Evolutionary conservation across 2,113 vertebrate genomes (phyloP).

Genomic region (Pheucticus melanocephalus): DNA sequence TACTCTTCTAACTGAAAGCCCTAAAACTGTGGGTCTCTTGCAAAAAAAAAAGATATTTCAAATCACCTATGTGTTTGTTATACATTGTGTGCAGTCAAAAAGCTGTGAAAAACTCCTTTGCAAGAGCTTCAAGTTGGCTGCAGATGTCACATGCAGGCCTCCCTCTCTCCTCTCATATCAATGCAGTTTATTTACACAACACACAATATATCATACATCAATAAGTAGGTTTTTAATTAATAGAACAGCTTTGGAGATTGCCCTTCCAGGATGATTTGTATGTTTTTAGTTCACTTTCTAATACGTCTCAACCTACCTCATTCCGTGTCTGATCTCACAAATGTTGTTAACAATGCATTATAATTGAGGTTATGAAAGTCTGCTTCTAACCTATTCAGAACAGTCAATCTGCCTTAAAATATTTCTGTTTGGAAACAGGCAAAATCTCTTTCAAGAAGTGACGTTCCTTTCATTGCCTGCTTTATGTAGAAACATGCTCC

Average conservation of each 20-base stretch:
- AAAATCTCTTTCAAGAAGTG: not conserved
- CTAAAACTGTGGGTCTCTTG: fast-evolving
- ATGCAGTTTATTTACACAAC: not conserved
- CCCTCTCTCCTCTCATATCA: not conserved
- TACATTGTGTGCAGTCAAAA: not conserved
- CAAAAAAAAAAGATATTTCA: not conserved
- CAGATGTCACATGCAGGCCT: not conserved
- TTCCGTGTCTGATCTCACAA: not conserved
- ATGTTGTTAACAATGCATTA: conserved; percentile 9
- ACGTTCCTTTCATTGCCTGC: not conserved
- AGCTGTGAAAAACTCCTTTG: not conserved
- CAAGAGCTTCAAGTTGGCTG: not conserved
- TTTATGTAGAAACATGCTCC: not conserved
- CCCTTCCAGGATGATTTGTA: not conserved
- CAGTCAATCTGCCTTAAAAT: not conserved
- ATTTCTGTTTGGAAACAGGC: not conserved
- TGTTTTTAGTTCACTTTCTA: conserved; percentile 6
- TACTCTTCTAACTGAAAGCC: not conserved
- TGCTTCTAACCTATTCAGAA: conserved; percentile 9
- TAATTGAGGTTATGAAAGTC: not conserved
- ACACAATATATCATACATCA: not conserved
- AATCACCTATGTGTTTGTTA: not conserved
- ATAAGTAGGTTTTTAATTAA: not conserved
- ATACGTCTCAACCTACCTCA: not conserved
- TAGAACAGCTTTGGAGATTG: not conserved